Evolutionary conservation across 2,888 invertebrate species (phyloP).

Genomic region (Molanna angustata): DNA sequence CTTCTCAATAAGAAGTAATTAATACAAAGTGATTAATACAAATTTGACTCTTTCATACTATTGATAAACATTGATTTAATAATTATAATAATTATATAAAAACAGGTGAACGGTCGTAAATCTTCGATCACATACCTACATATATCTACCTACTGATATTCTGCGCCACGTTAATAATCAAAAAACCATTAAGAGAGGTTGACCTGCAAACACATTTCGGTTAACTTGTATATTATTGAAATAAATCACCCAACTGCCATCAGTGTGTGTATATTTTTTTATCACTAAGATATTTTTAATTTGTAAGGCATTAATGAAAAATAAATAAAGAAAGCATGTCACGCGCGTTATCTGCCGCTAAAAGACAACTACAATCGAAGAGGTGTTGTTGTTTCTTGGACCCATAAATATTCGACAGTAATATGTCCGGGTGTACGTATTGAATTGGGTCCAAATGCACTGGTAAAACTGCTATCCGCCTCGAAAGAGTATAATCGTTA

Average conservation of each 20-base stretch:
- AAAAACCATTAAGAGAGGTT: background rate
- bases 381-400: background rate
- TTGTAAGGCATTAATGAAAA: background rate
- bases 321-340: conserved; percentile 1
- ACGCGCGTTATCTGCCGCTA: background rate
- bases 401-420: background rate
- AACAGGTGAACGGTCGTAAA: no score
- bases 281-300: background rate
- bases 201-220: background rate
- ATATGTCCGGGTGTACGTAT: background rate
- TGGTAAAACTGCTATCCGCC: conserved; percentile 12
- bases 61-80: no score
- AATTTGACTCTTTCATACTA: no score
- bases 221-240: background rate
- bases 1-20: no score
- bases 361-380: conserved; percentile 2
- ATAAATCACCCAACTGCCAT: background rate
- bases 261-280: background rate
- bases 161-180: no score
- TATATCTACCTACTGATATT: no score
- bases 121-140: no score
- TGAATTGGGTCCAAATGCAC: background rate
- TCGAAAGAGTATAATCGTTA: conserved; percentile 28
- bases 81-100: no score
- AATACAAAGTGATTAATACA: no score